Base-by-base conservation (phyloP, 2,888 invertebrate species). In the Leucophenga montana region DNA sequence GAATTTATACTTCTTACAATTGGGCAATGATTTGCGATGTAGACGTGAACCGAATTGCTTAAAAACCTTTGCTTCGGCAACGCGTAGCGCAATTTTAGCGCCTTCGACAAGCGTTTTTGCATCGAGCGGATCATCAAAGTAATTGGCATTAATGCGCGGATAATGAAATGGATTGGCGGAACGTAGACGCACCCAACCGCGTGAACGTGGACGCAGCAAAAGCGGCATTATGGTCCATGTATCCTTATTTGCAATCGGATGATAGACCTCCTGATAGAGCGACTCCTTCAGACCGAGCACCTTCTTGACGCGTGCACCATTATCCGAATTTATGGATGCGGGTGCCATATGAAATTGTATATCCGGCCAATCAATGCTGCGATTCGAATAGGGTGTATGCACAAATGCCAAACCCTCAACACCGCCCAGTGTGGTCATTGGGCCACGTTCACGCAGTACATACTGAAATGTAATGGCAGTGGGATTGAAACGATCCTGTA, bases 281-380 rank as follows among this genome's bases (percentile, higher is more conserved):
- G 93, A 92, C 71, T 96, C 95, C 50, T 94, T 95, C 0, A 96
- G 88, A 0, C 95, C 95, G 33, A 95, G 88, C 31, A 95, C 94
- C 89, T 95, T 92, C 86, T 92, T 90, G 0, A 95, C 92, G 84
- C 95, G 90, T 66, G 92, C 91, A 0, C 94, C 94, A 68, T 92
- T 93, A 83, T 95, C 95, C 0, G 95, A 95, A 70, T 94, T 94
- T 53, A 95, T 93, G 0, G 95, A 95, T 0, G 97, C 95, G 0
- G 97, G 96, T 1, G 96, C 96, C 94, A 97, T 96, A 84, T 97
- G 97, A 80, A 97, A 95, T 81, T 97, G 96, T 59, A 97, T 93
- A 80, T 97, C 97, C 0, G 97, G 97, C 92, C 95, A 95, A 73
- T 93, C 91, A 1, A 93, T 92, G 1, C 94, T 92, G 64, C 90